Evolutionary conservation across 2,113 vertebrate genomes (phyloP), one percentile per base, ranked within the genome.

Genomic region (Caranx ignobilis): DNA sequence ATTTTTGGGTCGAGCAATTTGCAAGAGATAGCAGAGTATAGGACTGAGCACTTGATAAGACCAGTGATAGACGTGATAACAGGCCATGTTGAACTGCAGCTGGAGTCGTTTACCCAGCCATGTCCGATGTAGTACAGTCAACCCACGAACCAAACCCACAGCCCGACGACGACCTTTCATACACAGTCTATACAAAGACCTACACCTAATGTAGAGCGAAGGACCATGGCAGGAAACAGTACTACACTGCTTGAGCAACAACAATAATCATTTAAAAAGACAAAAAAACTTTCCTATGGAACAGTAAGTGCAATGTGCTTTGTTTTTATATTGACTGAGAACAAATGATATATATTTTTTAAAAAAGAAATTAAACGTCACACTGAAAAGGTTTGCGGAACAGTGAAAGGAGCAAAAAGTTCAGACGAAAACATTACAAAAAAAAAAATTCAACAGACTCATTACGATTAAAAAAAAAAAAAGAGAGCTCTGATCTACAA

Each of bases 311-410:
- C 94, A 95, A 95, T 95, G 95, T 95, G 95, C 94, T 95, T 96
- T 93, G 92, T 95, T 96, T 96, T 96, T 96, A 95, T 96, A 96
- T 96, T 95, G 95, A 96, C 94, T 95, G 93, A 95, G 94, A 95
- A 95, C 95, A 96, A 95, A 95, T 95, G 91, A 95, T 95, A 95
- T 95, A 96, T 96, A 96, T 96, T 95, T 96, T 96, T 94, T 60
- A 95, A 95, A 96, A 95, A 95, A 94, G 81, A 95, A 95, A 93
- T 94, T 92, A 96, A 95, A 95, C 87, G 91, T 95, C 93, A 95
- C 93, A 95, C 93, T 94, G 93, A 95, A 95, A 94, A 91, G 92
- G 94, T 95, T 94, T 93, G 94, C 90, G 68, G 92, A 94, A 91
- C 60, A 88, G 92, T 67, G 91, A 94, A 93, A 94, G 92, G 93